Evolutionary conservation across 2,888 invertebrate species (phyloP).

Genomic region (Ceraclea dissimilis): DNA sequence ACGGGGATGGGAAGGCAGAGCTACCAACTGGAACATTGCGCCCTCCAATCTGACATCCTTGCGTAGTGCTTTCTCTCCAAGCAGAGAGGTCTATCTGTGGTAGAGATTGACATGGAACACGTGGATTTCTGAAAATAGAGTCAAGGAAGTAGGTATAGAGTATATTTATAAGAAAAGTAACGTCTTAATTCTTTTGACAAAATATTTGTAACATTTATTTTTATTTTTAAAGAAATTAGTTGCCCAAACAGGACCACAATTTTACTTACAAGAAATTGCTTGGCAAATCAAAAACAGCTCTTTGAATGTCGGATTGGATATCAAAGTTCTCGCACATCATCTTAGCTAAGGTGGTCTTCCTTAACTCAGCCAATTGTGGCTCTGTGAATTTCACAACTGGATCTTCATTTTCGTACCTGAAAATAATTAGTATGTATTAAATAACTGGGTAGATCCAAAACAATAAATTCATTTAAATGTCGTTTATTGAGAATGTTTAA

Average conservation of each 20-base stretch:
- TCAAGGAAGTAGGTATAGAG: neutral
- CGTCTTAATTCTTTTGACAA: neutral
- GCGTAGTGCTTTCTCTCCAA: slow-evolving; percentile 72
- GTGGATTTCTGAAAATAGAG: slow-evolving; percentile 58
- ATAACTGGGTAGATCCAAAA: neutral
- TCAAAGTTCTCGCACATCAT: slow-evolving; percentile 88
- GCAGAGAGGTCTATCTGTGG: slow-evolving; percentile 74
- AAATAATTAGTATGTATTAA: slow-evolving; percentile 14
- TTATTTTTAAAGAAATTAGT: too few relatives aligned
- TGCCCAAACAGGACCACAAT: too few relatives aligned
- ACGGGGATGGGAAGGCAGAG: slow-evolving; percentile 82
- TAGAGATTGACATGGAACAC: slow-evolving; percentile 75
- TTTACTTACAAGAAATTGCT: slow-evolving; percentile 72
- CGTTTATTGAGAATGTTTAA: neutral
- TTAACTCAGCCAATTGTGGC: slow-evolving; percentile 78
- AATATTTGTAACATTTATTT: too few relatives aligned
- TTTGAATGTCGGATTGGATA: slow-evolving; percentile 74
- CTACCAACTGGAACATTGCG: slow-evolving; percentile 72
- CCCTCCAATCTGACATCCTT: slow-evolving; percentile 76
- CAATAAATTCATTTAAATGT: neutral
- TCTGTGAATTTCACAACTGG: slow-evolving; percentile 73
- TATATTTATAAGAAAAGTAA: neutral
- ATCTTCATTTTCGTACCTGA: slow-evolving; percentile 80
- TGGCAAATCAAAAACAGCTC: slow-evolving; percentile 84
- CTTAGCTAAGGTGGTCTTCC: slow-evolving; percentile 79